Evolutionary conservation across 2,113 vertebrate species (phyloP), one percentile per base, ranked within the genome.

Genomic region (Chloebia gouldiae): DNA sequence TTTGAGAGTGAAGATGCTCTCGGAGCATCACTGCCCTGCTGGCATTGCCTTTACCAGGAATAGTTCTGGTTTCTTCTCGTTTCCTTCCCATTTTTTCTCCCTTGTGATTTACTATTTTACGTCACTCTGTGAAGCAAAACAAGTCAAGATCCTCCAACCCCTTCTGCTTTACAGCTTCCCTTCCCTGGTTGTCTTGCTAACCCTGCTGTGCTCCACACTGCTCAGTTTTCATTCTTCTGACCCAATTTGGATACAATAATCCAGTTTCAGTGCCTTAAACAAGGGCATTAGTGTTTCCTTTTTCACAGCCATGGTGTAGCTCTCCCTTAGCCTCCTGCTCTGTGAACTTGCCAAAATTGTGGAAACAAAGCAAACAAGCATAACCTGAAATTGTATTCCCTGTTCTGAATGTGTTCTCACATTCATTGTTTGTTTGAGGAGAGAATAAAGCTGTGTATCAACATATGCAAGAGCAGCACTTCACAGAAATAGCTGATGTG

Each of bases 21-120:
- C 2, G 0, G 65, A n/a, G 16, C 81, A 21, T 54, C 4, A 0
- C 27, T 79, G 66, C 57, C 35, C 1, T 37, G 25, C 65, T 44
- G 37, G 45, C 17, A 1, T 22, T 49, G 45, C n/a, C 50, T 77
- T 44, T 28, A 37, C 57, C 40, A 12, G 35, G 33, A 83, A 18
- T 23, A 40, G 22, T 53, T 73, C 45, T 39, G 39, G 39, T 88
- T 79, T 44, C 16, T 56, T 76, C 30, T 76, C n/a, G 24, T 80
- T 64, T 90, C 19, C 66, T 71, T 85, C 59, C 63, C 15, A 2
- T 40, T 72, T 77, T 82, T 45, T 73, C 3, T 82, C 49, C 59
- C 40, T 31, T 15, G 8, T 37, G n/a, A 23, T 40, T 31, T 24
- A 15, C 31, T 11, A 24, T 17, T 27, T 54, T 25, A 3, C n/a